Evolutionary conservation across 2,113 vertebrate species (phyloP).

Genomic region (Cariama cristata): DNA sequence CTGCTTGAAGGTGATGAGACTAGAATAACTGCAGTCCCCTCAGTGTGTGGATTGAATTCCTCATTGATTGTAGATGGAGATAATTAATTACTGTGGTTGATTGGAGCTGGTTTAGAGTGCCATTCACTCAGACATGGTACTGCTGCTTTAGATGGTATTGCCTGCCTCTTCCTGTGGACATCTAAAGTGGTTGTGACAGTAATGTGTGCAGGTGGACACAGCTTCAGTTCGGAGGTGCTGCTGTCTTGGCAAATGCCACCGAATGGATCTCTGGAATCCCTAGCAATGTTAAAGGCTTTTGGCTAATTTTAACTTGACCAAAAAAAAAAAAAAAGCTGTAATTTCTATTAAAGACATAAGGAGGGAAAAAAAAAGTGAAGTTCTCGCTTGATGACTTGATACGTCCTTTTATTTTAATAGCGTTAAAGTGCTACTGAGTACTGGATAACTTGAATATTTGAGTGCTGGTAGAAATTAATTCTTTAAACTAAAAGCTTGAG

Average conservation of each 20-base stretch:
- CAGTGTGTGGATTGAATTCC: neutral
- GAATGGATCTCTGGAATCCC: neutral
- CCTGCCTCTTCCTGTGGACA: neutral
- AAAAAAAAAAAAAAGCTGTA: neutral
- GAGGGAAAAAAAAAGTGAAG: neutral
- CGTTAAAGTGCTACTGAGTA: neutral
- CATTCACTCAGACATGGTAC: accelerated
- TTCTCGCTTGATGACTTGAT: neutral
- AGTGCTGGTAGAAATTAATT: neutral
- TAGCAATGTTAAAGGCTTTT: neutral
- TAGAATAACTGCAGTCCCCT: neutral
- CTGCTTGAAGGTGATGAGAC: neutral
- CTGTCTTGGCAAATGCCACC: neutral
- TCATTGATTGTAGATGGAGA: neutral
- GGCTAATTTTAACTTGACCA: neutral
- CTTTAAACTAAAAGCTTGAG: neutral
- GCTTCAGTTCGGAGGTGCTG: neutral
- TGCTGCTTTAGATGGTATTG: neutral
- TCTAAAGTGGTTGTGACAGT: neutral
- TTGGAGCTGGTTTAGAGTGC: neutral
- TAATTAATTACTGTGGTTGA: neutral
- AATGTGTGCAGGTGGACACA: neutral
- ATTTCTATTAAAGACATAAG: neutral
- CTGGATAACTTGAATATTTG: neutral
- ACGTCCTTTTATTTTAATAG: neutral